Base-by-base conservation (phyloP, 2,888 invertebrate species). In the Andricus curvator region DNA sequence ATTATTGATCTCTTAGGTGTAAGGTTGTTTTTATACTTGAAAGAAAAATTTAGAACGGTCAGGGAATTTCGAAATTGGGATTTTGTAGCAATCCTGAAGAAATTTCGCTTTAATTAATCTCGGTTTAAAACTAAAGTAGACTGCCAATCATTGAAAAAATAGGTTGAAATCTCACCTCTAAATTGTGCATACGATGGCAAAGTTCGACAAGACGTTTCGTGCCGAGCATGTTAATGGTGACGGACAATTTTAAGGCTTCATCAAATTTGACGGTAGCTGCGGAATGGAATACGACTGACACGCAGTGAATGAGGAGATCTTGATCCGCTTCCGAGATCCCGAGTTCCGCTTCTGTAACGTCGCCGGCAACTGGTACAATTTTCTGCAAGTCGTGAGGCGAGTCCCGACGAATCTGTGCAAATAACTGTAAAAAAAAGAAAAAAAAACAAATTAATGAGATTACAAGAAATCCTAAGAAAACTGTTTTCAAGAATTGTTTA, bases 201-300 rank as follows among this genome's bases (percentile, higher is more conserved):
- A 97, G 93, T 80, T 95, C 94, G 86, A 97, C 93, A 78, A 97
- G 93, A 48, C 95, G 93, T 85, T 95, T 94, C 8, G 96, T 96
- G 78, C 96, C 96, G 41, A 95, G 93, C 80, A 97, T 95, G 91
- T 97, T 97, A 94, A 97, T 96, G 83, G 95, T 95, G 4, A 97
- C 94, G 0, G 97, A 96, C 20, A 95, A 93, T 89, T 95, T 94
- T 68, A 97, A 94, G 0, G 95, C 95, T 91, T 97, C 97, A 91
- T 97, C 96, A 89, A 97, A 97, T 92, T 96, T 95, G 70, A 97
- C 95, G 0, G 97, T 97, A 1, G 97, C 97, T 0, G 97, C 97
- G 37, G 96, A 96, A 92, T 97, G 97, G 93, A 97, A 96, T 37
- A 97, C 96, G 56, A 97, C 93, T 4, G 96, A 95, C 20, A 97